Conservation (phyloP, 2,113 vertebrate genomes). For the Chaetops frenatus region DNA sequence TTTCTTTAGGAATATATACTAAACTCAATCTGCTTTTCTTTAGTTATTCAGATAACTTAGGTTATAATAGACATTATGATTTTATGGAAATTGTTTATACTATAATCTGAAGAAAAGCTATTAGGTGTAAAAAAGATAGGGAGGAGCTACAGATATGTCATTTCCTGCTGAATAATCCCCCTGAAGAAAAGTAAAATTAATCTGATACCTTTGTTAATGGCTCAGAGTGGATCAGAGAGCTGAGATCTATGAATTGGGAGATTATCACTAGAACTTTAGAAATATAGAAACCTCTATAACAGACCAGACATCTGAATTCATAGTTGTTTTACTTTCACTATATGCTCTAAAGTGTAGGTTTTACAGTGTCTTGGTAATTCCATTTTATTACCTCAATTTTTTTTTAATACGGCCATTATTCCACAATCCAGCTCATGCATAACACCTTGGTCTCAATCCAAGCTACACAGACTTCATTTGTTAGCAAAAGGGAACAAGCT, state of each 20-base stretch:
- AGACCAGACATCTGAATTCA: not conserved
- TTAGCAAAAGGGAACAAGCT: not conserved
- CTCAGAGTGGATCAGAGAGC: not conserved
- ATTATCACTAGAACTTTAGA: not conserved
- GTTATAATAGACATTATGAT: not conserved
- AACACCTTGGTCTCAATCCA: not conserved
- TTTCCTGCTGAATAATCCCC: not conserved
- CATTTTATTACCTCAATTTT: not conserved
- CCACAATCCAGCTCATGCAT: not conserved
- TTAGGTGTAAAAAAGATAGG: not conserved
- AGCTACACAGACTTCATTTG: not conserved
- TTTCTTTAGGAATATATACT: not conserved
- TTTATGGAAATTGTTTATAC: not conserved
- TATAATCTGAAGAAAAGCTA: not conserved
- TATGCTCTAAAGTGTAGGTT: not conserved
- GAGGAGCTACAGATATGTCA: not conserved
- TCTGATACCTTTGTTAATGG: not conserved
- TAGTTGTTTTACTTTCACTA: not conserved
- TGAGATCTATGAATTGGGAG: not conserved
- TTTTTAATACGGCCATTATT: not conserved
- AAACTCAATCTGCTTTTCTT: not conserved
- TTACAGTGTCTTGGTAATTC: not conserved
- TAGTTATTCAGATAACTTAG: not conserved
- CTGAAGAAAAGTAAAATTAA: slow-evolving; percentile 4
- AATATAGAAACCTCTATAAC: not conserved